Evolutionary conservation across 1,140 invertebrate genomes (phyloP).

Genomic region (Diachasmimorpha longicaudata): DNA sequence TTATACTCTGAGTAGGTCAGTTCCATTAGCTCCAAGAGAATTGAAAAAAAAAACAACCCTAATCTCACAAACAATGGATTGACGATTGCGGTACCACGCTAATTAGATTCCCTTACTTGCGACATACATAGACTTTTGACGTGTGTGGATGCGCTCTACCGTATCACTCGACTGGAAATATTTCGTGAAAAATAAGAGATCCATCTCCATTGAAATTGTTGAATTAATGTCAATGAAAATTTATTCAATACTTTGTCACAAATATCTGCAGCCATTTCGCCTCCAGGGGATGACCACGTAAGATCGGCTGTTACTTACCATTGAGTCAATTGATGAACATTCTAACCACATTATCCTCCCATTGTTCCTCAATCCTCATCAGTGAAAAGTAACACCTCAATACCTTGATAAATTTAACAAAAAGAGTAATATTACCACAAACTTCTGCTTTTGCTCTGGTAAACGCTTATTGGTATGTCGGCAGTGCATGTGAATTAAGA

Average conservation of each 20-base stretch:
- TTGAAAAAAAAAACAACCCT: conserved; percentile 31
- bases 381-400: neutral
- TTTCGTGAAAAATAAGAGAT: neutral
- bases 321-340: too few relatives aligned
- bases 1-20: conserved; percentile 27
- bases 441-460: conserved; percentile 62
- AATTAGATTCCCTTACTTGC: conserved; percentile 55
- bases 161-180: neutral
- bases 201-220: neutral
- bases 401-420: neutral
- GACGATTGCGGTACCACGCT: conserved; percentile 44
- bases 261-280: neutral
- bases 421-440: neutral
- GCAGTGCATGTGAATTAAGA: conserved; percentile 45
- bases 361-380: neutral
- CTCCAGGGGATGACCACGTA: neutral
- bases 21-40: neutral
- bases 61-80: conserved; percentile 57
- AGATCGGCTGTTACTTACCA: neutral
- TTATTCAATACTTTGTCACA: neutral
- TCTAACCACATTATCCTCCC: neutral
- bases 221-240: neutral
- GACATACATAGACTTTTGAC: conserved; percentile 32
- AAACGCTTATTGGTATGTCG: conserved; percentile 55
- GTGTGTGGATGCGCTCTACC: conserved; percentile 17